Base-by-base conservation (phyloP, 53 echinoderm and acorn worm genomes). In the Holothuria scabra region DNA sequence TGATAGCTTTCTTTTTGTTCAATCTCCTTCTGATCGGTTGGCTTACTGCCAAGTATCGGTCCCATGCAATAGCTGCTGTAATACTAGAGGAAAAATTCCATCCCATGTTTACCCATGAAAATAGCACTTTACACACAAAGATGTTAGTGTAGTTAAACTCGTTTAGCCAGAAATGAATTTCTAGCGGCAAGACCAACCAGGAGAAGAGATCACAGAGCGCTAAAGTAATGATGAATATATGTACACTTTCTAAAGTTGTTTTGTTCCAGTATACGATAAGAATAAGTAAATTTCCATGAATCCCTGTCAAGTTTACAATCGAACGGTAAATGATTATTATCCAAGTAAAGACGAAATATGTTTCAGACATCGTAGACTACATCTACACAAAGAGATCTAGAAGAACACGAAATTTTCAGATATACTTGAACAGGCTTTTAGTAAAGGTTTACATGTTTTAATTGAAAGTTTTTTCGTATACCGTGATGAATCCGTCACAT, bases 21-120 rank as follows among this genome's bases (percentile, higher is more conserved):
- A 84, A 48, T 4, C 87, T 46, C 55, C 87, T 63, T 18, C 69
- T 79, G 56, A 84, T 79, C 19, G 91, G 87, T 30, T 84, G 75
- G 26, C 91, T 87, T 0, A 90, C 91, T 3, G 87, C 91, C 29
- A 87, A 71, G 57, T 91, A 91, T 21, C 91, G 80, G 24, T 91
- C 91, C 48, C 87, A 84, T 30, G 91, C 91, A 52, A 91, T 91
- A 37, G 84, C 91, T 8, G 90, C 71, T 28, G 91, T 91, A 8
- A 91, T 29, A 10, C 83, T 52, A n/a, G 84, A 63, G 12, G 91
- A 91, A 38, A 69, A 67, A 70, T 84, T 84, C 21, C 84, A 56
- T 30, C 85, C 85, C n/a, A 72, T 60, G 0, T 26, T 28, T 35
- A 37, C 12, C 76, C 76, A 76, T 7, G 76, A 28, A 22, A 76